These are phyloP conservation scores for Cinclus mexicanus DNA, from an alignment of 2,113 vertebrate species.

Conservation along the genomic window DNA sequence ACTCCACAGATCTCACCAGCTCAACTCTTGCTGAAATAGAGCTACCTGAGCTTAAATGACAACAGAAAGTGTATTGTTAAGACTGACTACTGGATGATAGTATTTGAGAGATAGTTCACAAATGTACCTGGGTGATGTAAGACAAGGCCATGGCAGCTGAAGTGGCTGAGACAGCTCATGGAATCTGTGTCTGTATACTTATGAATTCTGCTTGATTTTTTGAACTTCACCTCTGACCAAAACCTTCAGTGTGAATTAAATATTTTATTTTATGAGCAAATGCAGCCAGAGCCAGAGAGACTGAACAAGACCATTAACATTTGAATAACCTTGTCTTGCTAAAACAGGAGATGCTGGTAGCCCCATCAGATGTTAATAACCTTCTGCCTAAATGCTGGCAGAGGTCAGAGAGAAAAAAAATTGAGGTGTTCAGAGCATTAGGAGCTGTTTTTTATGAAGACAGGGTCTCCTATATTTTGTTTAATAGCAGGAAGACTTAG, in stretches of 20 bases:
- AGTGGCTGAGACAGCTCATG: background rate
- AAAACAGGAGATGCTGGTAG: background rate
- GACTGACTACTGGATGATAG: background rate
- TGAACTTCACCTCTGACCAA: conserved; percentile 35
- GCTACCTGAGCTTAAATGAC: background rate
- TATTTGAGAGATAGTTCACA: background rate
- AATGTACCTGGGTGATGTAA: background rate
- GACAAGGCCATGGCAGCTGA: background rate
- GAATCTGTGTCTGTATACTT: background rate
- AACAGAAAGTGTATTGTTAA: background rate
- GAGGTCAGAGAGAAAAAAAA: background rate
- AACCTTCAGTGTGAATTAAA: background rate
- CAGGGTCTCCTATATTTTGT: background rate
- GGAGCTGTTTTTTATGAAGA: background rate
- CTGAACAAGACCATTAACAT: conserved; percentile 16
- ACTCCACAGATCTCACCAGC: background rate
- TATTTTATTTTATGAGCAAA: conserved; percentile 11
- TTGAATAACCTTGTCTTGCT: conserved; percentile 29
- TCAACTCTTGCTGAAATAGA: background rate
- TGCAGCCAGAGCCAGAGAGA: background rate
- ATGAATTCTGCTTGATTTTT: conserved; percentile 7
- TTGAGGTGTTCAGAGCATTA: background rate
- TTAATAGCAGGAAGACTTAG: background rate
- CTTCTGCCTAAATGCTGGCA: background rate
- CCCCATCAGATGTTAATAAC: background rate